These are phyloP conservation scores for Sardinella longiceps DNA, from an alignment of 2,797 vertebrate genomes.

Conservation along the genomic window DNA sequence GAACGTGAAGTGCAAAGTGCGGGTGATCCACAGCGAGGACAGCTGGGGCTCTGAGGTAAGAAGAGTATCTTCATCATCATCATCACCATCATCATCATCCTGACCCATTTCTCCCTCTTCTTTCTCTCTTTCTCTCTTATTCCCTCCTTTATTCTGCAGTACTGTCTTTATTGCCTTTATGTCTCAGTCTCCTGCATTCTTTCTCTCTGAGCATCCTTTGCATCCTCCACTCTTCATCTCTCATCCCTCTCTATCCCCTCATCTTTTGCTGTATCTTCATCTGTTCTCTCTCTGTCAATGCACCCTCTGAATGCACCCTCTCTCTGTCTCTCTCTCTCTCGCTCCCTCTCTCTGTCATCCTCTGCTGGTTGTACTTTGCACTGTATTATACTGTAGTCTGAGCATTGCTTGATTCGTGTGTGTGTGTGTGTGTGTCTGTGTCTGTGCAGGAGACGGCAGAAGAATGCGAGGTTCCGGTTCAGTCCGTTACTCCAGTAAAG, in stretches of 20 bases:
- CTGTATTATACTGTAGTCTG: background rate
- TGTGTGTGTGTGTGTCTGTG: background rate
- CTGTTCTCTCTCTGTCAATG: too few relatives aligned
- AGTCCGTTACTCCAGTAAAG: constrained; percentile 61
- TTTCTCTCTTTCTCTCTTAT: background rate
- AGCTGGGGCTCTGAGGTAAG: constrained; percentile 76
- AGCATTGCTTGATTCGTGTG: background rate
- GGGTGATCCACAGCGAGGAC: constrained; percentile 78
- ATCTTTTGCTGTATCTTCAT: background rate
- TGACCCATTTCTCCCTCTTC: background rate
- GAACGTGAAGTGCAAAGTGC: constrained; percentile 81
- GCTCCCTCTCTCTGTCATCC: background rate
- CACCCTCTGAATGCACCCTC: background rate
- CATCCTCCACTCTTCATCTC: background rate
- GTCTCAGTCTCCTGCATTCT: background rate
- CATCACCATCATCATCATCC: background rate
- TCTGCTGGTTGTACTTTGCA: background rate
- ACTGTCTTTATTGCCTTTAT: background rate
- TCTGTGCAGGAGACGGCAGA: constrained; percentile 70
- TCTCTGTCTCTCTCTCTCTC: background rate
- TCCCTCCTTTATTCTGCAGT: background rate
- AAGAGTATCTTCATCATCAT: constrained; percentile 25
- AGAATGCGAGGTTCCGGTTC: constrained; percentile 67
- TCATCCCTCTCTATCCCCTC: background rate
- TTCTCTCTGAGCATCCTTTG: background rate